Evolutionary conservation across 2,797 vertebrate genomes (phyloP), one percentile per base, ranked within the genome.

Genomic region (Cynopterus sphinx): DNA sequence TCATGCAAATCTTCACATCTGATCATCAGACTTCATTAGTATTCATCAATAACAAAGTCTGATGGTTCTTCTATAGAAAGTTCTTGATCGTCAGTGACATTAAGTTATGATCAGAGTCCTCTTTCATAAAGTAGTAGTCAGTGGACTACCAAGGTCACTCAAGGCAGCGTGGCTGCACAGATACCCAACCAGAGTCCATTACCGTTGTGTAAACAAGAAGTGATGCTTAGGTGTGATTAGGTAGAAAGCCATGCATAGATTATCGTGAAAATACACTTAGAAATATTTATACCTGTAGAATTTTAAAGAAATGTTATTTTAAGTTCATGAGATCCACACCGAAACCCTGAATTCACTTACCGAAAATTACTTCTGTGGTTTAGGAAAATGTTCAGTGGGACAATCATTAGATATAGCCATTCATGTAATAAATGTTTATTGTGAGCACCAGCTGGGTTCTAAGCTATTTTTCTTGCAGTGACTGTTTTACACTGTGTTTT

Each of bases 341-440:
- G 61, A 87, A 88, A 68, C 13, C 53, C 43, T 55, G 22, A 53
- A 59, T 75, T 91, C 59, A 33, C 41, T n/a, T 63, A 13, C 59
- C 65, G 43, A 68, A 53, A 49, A 55, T 75, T 57, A 33, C 87
- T 90, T 71, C 33, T 41, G 49, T 77, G 57, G 36, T 90, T 90
- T 71, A 78, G 95, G 43, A 83, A 83, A 57, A 10, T 73, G 16
- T 53, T 81, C 55, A 46, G 19, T 85, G 36, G 57, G 89, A 71
- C 75, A 94, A 51, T 33, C 31, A 2, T 6, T 16, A 57, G 43
- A 4, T 59, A 0, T 11, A 28, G 57, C 87, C 49, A 36, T 61
- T 70, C 4, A 13, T 17, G 3, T 78, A 82, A 55, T 89, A 83
- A 86, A 31, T 36, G 16, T 83, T 41, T 11, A 63, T 57, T 53